Conservation (phyloP, 2,888 invertebrate genomes). For the Leucania comma region DNA sequence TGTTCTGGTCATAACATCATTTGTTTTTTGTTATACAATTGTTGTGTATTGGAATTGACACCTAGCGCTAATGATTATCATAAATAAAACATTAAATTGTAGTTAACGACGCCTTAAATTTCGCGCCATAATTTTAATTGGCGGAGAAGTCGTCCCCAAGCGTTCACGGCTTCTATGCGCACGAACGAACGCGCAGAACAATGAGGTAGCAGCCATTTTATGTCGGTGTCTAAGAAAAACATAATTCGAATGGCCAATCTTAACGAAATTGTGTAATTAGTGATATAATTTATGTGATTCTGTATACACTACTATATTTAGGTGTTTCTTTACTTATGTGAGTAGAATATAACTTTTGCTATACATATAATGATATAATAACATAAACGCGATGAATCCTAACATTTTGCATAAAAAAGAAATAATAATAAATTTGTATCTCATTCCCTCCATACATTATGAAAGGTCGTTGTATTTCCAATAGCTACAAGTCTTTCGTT, state of each 20-base stretch:
- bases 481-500: slow-evolving; percentile 74
- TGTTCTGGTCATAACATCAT: slow-evolving; percentile 77
- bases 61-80: slow-evolving; percentile 65
- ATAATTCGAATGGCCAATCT: slow-evolving; percentile 91
- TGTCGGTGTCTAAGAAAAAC: slow-evolving; percentile 91
- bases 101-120: slow-evolving; percentile 88
- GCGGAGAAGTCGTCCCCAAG: slow-evolving; percentile 91
- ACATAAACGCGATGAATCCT: slow-evolving; percentile 84
- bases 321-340: slow-evolving; percentile 88
- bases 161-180: slow-evolving; percentile 91
- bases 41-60: slow-evolving; percentile 71
- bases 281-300: slow-evolving; percentile 90
- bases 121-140: slow-evolving; percentile 91
- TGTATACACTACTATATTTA: slow-evolving; percentile 86
- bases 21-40: slow-evolving; percentile 79
- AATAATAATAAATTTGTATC: slow-evolving; percentile 82
- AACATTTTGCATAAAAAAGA: slow-evolving; percentile 79
- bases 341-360: slow-evolving; percentile 87
- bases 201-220: slow-evolving; percentile 91
- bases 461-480: slow-evolving; percentile 78
- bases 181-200: slow-evolving; percentile 91
- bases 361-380: slow-evolving; percentile 79
- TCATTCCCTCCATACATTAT: slow-evolving; percentile 78
- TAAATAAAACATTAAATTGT: slow-evolving; percentile 77
- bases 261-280: slow-evolving; percentile 91